Base-by-base conservation (phyloP, 2,113 vertebrate genomes). In the Cyprinodon brontotheroides region DNA sequence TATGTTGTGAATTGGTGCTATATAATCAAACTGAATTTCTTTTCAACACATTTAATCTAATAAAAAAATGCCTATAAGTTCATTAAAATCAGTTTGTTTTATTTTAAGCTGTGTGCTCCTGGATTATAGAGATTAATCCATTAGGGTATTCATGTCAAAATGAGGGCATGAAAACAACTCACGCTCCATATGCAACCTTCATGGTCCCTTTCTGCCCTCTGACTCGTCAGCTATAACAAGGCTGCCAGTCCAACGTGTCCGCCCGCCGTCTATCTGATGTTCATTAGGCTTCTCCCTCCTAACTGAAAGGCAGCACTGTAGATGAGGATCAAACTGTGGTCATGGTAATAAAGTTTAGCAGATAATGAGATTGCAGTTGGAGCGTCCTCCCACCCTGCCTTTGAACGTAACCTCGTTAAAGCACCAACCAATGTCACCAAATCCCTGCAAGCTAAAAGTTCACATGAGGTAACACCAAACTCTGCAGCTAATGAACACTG, bases 161-260 rank as follows among this genome's bases (percentile, higher is more conserved):
- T 50, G 36, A 64, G 15, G 63, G 61, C 72, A 75, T 72, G 70
- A 66, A 72, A 65, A 43, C 41, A 0, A 48, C 29, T 29, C 29
- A 29, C 29, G 1, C 29, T 29, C 1, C 29, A 29, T 29, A 29
- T 29, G 80, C 70, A 61, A 82, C 82, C 82, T 75, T 70, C 70
- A 72, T 79, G 60, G 14, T 72, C 76, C 74, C 60, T 8, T 4
- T 61, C 50, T 40, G 73, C 48, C 83, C 72, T 72, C 77, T 80
- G 82, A 77, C 80, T 83, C 86, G 81, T 78, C 72, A 41, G 50
- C 65, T 41, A 59, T 73, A 80, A 80, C 66, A 79, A 82, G 73
- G 29, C 69, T 29, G 72, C 71, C 48, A 11, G 61, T 80, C 74
- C 70, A 65, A 36, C 1, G 3, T 13, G 68, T 68, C 75, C 65